phyloP scores from a whole-genome alignment of 2,888 invertebrate species.

The Onthophagus sagittarius region DNA sequence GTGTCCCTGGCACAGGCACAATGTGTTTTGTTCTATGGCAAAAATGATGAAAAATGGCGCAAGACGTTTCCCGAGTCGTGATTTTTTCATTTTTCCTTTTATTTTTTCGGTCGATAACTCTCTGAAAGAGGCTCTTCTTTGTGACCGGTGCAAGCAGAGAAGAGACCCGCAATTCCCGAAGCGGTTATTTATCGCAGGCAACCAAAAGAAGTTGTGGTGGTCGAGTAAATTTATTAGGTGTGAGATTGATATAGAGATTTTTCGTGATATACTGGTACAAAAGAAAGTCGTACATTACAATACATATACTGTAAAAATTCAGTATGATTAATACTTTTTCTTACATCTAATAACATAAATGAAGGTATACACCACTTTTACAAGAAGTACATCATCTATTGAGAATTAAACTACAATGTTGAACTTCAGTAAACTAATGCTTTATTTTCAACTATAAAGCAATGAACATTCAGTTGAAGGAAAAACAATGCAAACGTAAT shows the following conservation, averaged over 20 bases:
- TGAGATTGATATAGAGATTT: neutral
- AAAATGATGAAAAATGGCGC: neutral
- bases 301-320: too few relatives aligned
- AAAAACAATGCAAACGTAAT: too few relatives aligned
- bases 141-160: neutral
- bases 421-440: too few relatives aligned
- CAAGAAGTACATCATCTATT: too few relatives aligned
- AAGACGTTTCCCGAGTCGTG: neutral
- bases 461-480: too few relatives aligned
- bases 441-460: too few relatives aligned
- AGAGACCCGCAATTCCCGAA: neutral
- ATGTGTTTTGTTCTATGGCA: neutral
- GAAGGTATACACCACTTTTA: too few relatives aligned
- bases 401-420: too few relatives aligned
- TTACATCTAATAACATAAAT: too few relatives aligned
- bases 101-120: neutral
- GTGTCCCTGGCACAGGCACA: neutral
- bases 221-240: neutral
- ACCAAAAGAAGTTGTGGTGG: neutral
- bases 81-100: neutral
- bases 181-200: neutral
- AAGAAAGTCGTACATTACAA: too few relatives aligned
- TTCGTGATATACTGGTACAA: too few relatives aligned
- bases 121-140: neutral
- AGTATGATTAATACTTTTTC: too few relatives aligned